These are phyloP conservation scores for Chamaea fasciata DNA, from an alignment of 2,113 vertebrate species.

Conservation along the genomic window DNA sequence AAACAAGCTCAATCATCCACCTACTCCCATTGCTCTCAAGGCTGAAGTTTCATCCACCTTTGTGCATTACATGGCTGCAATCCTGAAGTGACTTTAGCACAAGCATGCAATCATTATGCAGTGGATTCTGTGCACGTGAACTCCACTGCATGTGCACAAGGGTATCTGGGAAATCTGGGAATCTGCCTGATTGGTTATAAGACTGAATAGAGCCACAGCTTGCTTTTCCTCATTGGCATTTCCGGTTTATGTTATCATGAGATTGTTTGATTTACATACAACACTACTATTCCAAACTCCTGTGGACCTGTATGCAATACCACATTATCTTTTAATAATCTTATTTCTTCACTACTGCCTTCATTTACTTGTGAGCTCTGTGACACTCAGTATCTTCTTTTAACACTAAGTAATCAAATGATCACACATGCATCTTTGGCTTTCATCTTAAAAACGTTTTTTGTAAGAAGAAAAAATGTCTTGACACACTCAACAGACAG, in stretches of 20 bases:
- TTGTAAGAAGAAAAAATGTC: background rate
- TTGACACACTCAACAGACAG: background rate
- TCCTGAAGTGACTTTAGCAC: background rate
- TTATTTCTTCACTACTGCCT: background rate
- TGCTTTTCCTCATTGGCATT: background rate
- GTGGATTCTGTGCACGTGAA: background rate
- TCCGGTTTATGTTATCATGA: background rate
- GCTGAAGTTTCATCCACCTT: background rate
- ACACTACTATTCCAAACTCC: background rate
- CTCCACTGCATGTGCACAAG: background rate
- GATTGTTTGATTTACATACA: background rate
- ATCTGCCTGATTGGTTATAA: background rate
- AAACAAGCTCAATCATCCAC: background rate
- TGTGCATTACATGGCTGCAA: background rate
- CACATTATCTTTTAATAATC: background rate
- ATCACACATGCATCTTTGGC: background rate
- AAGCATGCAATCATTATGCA: rapidly evolving
- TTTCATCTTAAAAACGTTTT: background rate
- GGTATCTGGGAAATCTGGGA: background rate
- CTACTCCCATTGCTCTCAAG: background rate
- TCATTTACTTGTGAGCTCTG: background rate
- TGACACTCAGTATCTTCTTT: background rate
- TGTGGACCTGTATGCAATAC: background rate
- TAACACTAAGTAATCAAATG: background rate
- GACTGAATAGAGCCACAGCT: background rate